These are phyloP conservation scores for Stigmatopora nigra DNA, from an alignment of 2,113 vertebrate genomes.

Conservation along the genomic window DNA sequence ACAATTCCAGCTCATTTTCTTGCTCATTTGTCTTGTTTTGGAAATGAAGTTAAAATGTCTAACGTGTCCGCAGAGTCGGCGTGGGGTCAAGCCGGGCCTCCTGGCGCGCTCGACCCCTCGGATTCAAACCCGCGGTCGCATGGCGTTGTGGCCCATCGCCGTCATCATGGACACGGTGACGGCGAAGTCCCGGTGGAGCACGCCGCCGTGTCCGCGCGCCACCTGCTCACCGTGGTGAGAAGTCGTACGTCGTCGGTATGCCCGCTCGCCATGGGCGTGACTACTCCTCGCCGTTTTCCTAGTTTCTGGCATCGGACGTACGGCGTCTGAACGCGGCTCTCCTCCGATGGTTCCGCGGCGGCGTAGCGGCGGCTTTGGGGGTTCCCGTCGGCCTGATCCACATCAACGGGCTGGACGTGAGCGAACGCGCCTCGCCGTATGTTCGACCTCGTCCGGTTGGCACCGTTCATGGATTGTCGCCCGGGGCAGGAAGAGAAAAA, in stretches of 20 bases:
- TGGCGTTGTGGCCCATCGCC: neutral
- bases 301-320: slow-evolving; percentile 89
- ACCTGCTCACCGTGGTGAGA: slow-evolving; percentile 52
- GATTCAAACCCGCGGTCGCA: neutral
- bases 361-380: slow-evolving; percentile 82
- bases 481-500: slow-evolving; percentile 79
- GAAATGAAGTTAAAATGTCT: too few species aligned
- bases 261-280: too few species aligned
- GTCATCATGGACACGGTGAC: slow-evolving; percentile 2
- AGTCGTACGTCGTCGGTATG: neutral
- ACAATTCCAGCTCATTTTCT: too few species aligned
- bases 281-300: slow-evolving; percentile 32
- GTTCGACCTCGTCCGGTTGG: too few species aligned
- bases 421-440: slow-evolving; percentile 35
- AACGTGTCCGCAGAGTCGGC: slow-evolving; percentile 33
- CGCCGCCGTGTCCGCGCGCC: slow-evolving; percentile 20
- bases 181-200: slow-evolving; percentile 25
- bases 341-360: slow-evolving; percentile 83
- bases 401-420: slow-evolving; percentile 88
- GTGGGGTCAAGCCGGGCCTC: slow-evolving; percentile 22
- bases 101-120: neutral
- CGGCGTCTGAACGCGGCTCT: slow-evolving; percentile 81
- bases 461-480: neutral
- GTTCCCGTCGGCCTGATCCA: slow-evolving; percentile 81
- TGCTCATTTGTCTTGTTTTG: too few species aligned